Base-by-base conservation (phyloP, 2,113 vertebrate species). In the Oreochromis aureus region DNA sequence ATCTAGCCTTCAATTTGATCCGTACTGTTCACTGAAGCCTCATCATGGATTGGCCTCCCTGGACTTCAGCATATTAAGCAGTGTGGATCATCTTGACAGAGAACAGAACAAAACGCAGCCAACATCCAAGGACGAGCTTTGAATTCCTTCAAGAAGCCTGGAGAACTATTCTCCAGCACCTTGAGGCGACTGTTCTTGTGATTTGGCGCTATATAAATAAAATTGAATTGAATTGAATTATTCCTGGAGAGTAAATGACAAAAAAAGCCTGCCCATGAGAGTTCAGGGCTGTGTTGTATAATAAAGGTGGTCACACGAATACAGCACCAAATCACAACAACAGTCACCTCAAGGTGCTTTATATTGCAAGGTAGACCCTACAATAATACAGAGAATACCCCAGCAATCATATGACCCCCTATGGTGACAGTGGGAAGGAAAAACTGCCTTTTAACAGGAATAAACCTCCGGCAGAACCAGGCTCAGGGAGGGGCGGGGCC, bases 61-160 rank as follows among this genome's bases (percentile, higher is more conserved):
- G 24, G 24, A 76, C 71, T 48, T 76, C 71, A 48, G 44, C 71
- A 76, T 76, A 48, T 51, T 76, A 48, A 76, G 44, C 71, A 51
- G 44, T 51, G 44, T 1, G 3, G 24, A 51, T 51, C 71, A 48
- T 32, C 24, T 30, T 76, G 15, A 76, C 41, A 48, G 69, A 76
- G 69, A 76, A 53, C 7, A 18, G 51, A 53, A 53, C 18, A 53
- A 53, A 53, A 53, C 44, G 44, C 44, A 76, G 44, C 41, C 24
- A 12, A 76, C 44, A 76, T 76, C 18, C 71, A 48, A 76, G 16
- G 71, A 39, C 10, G n/a, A 39, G 61, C 61, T 69, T 69, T 22
- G 34, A 69, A 69, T 69, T 39, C 34, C n/a, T 69, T 69, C 34
- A 39, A 66, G 61, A 39, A 66, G 34, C 34, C 34, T 39, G 4